phyloP scores from a whole-genome alignment of 2,113 vertebrate genomes.

The Psephotus haematonotus region DNA sequence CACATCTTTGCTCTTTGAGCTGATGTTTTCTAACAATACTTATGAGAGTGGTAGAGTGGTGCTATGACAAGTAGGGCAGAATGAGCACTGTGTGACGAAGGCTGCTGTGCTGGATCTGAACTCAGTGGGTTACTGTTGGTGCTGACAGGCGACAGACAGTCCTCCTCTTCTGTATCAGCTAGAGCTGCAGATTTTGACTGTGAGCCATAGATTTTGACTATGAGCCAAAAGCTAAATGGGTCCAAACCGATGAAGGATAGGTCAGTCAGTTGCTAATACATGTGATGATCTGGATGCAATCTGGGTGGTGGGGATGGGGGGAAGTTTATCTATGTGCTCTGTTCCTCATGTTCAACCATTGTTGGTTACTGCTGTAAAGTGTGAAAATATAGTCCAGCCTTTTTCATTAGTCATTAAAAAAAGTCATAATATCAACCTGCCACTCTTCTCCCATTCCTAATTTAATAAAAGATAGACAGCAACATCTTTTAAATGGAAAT shows the following conservation, averaged over 20 bases:
- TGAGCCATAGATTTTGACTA: slow-evolving; percentile 1
- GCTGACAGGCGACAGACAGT: not conserved
- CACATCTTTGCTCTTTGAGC: not conserved
- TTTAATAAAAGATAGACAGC: not conserved
- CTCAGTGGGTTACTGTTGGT: not conserved
- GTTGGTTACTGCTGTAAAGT: not conserved
- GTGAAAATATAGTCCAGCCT: not conserved
- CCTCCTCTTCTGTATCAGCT: not conserved
- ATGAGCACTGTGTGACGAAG: not conserved
- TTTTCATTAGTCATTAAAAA: not conserved
- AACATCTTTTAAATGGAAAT: not conserved
- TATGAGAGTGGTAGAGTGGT: not conserved
- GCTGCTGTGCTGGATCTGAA: not conserved
- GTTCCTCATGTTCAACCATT: not conserved
- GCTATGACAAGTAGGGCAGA: not conserved
- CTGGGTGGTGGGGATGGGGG: not conserved
- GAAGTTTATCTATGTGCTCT: not conserved
- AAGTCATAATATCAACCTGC: not conserved
- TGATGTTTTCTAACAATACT: not conserved
- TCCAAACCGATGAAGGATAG: not conserved
- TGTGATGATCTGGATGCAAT: slow-evolving; percentile 4
- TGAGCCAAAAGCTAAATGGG: slow-evolving; percentile 17
- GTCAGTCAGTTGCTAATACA: not conserved
- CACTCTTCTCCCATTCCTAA: not conserved
- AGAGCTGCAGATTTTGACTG: slow-evolving; percentile 14